phyloP scores from a whole-genome alignment of 1,140 invertebrate species.

The Drosophila miranda region DNA sequence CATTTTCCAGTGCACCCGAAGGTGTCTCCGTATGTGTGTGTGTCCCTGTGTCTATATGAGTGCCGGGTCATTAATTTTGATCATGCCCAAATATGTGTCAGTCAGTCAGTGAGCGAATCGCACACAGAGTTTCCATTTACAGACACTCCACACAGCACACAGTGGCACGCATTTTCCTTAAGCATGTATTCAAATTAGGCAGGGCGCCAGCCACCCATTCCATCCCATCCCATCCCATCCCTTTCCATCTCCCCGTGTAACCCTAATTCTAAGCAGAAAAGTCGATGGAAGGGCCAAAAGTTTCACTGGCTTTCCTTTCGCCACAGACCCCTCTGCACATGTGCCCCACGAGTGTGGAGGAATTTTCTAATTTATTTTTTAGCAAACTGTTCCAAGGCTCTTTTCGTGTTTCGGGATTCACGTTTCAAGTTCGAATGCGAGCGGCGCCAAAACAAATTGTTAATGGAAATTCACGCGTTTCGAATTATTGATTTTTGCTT shows the following conservation, averaged over 20 bases:
- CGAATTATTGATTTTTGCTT: slow-evolving; percentile 72
- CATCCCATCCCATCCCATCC: slow-evolving; percentile 19
- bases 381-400: slow-evolving; percentile 76
- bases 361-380: slow-evolving; percentile 82
- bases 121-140: slow-evolving; percentile 69
- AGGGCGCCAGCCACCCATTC: slow-evolving; percentile 48
- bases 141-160: slow-evolving; percentile 34
- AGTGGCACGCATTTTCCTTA: slow-evolving; percentile 29
- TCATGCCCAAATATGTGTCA: slow-evolving; percentile 81
- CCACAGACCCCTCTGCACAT: slow-evolving; percentile 43
- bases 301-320: slow-evolving; percentile 1
- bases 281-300: slow-evolving; percentile 17
- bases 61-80: slow-evolving; percentile 79
- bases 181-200: slow-evolving; percentile 73
- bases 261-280: slow-evolving; percentile 27
- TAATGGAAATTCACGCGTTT: slow-evolving; percentile 73
- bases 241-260: slow-evolving; percentile 9
- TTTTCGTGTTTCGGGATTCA: slow-evolving; percentile 41
- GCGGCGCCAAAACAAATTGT: slow-evolving; percentile 70
- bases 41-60: slow-evolving; percentile 38
- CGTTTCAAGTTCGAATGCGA: slow-evolving; percentile 57
- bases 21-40: slow-evolving; percentile 41
- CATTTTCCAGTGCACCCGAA: slow-evolving; percentile 31
- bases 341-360: slow-evolving; percentile 65
- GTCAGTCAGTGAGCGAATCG: slow-evolving; percentile 57